phyloP scores from a whole-genome alignment of 2,797 vertebrate genomes.

The Sus cebifrons region DNA sequence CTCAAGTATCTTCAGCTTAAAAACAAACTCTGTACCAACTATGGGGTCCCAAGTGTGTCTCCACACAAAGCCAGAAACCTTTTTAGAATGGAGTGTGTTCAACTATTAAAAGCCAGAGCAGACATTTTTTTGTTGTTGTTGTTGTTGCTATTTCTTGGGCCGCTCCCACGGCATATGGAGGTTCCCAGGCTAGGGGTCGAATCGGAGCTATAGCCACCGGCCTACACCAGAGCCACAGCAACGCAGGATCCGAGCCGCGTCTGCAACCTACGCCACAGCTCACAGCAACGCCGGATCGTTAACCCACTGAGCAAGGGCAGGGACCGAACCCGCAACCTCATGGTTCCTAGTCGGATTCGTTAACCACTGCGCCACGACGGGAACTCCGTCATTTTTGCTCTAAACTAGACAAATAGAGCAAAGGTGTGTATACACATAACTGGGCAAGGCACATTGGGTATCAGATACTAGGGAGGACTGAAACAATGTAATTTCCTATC shows the following conservation, averaged over 20 bases:
- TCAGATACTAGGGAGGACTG: neutral
- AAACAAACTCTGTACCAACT: neutral
- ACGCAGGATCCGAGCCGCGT: no score
- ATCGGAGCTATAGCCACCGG: no score
- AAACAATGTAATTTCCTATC: neutral
- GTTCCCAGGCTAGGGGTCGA: no score
- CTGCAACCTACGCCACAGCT: no score
- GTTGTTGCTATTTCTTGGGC: no score
- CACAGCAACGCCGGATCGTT: no score
- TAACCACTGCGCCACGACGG: no score
- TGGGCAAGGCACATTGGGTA: neutral
- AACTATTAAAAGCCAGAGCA: neutral
- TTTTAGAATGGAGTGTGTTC: constrained; percentile 18
- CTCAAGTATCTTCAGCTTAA: constrained; percentile 20
- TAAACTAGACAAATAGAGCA: constrained; percentile 31
- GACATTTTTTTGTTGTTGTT: neutral
- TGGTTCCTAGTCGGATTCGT: no score
- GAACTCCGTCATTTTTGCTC: neutral
- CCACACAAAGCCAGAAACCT: neutral
- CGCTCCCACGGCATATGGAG: no score
- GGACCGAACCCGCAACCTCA: no score
- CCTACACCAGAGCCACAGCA: no score
- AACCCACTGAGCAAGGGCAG: no score
- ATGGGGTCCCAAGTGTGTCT: neutral
- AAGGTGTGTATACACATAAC: neutral